phyloP scores from a whole-genome alignment of 2,113 vertebrate species.

The Trochalopteron elliotii region DNA sequence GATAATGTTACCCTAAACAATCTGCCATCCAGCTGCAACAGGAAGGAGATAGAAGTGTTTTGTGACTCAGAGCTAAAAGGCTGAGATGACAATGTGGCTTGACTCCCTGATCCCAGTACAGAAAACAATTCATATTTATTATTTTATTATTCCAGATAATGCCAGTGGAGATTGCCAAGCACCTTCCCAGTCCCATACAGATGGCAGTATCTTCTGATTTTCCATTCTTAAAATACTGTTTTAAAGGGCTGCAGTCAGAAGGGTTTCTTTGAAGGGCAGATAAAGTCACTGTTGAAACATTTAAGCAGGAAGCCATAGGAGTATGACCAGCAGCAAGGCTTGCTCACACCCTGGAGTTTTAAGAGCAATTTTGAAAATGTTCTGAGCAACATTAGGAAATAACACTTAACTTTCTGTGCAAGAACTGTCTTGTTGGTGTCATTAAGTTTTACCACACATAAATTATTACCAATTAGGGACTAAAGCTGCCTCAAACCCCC shows the following conservation, averaged over 20 bases:
- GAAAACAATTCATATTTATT: not conserved
- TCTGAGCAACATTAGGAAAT: not conserved
- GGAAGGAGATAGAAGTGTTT: not conserved
- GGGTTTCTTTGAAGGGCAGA: not conserved
- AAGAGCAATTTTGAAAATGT: not conserved
- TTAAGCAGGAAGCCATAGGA: not conserved
- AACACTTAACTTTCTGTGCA: not conserved
- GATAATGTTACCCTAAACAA: constrained; percentile 51
- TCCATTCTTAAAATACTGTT: not conserved
- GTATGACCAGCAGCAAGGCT: not conserved
- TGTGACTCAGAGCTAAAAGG: constrained; percentile 1
- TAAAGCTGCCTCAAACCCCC: not conserved
- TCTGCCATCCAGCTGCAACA: constrained; percentile 56
- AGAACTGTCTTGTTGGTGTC: constrained; percentile 15
- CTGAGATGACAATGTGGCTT: not conserved
- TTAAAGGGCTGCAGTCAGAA: not conserved
- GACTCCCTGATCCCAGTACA: not conserved
- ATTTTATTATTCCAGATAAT: not conserved
- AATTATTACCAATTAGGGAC: not conserved
- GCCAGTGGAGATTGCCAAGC: not conserved
- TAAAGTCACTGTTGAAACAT: not conserved
- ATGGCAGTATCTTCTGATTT: not conserved
- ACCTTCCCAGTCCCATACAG: not conserved
- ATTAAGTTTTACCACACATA: constrained; percentile 1
- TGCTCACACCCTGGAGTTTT: not conserved